A percentile compares a stretch with the other conserved stretches of the same genome.
Conservation (phyloP, 2,797 vertebrate genomes). For the Trichosurus vulpecula region DNA sequence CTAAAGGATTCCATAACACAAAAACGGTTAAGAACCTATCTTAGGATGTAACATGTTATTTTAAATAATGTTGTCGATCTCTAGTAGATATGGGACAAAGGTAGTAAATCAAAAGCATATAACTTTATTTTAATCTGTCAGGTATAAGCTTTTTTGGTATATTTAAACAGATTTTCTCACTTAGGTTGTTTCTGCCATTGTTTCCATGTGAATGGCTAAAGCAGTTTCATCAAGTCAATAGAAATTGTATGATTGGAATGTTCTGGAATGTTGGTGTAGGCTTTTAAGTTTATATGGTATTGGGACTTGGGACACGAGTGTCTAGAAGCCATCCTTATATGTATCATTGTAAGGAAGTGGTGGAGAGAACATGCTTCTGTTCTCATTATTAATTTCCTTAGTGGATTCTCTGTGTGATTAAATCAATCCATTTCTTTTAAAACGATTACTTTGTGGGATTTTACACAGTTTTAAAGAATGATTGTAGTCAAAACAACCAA, state of each 20-base stretch:
- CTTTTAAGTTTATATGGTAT: constrained; percentile 27
- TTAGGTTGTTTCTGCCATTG: constrained; percentile 65
- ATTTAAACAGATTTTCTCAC: constrained; percentile 61
- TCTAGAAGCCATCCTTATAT: not conserved
- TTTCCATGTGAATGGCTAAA: constrained; percentile 73
- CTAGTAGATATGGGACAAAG: not conserved
- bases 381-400: constrained; percentile 45
- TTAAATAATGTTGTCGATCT: not conserved
- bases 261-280: constrained; percentile 54
- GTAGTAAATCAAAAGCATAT: not conserved
- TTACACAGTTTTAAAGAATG: constrained; percentile 15
- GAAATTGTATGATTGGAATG: constrained; percentile 68
- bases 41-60: not conserved
- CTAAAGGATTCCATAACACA: not conserved
- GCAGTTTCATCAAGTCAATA: constrained; percentile 65
- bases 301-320: constrained; percentile 43
- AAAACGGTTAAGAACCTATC: not conserved
- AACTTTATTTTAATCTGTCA: not conserved
- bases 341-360: constrained; percentile 6
- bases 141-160: constrained; percentile 31
- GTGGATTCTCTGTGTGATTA: constrained; percentile 47
- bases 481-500: constrained; percentile 9
- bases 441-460: constrained; percentile 57
- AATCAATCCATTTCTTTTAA: constrained; percentile 62
- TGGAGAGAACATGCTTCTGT: not conserved